Base-by-base conservation (phyloP, 2,888 invertebrate species). In the Platerodrilus igneus region DNA sequence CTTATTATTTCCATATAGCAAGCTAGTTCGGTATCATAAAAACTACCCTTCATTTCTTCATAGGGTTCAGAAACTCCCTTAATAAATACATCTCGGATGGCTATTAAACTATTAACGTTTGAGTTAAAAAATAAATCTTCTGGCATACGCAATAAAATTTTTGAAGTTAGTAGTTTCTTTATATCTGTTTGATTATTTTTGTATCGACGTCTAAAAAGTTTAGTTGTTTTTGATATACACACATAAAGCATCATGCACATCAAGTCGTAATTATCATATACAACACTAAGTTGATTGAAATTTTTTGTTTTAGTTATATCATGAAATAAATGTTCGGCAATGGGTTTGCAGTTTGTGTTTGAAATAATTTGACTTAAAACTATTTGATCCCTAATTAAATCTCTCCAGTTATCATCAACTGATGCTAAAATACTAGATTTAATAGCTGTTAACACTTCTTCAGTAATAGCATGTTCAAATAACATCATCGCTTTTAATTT, bases 401-500 rank as follows among this genome's bases (percentile, higher is more conserved):
- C 53, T 29, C 54, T 49, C 56, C 61, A 63, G 15, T 48, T 50
- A 28, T 55, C 55, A 18, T 62, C 57, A 6, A 62, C 21, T 36
- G 59, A 53, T 4, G 39, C 29, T 18, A 52, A 48, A 13, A 62
- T 34, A 18, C 45, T 53, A 43, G 53, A 52, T 15, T 57, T 43
- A 14, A 63, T 43, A 16, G 61, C 50, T 2, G 34, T 26, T 19
- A 53, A 27, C 11, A 60, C 46, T 22, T 62, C 60, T 6, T 60
- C 55, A 31, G 50, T 56, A 2, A 62, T 35, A 19, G 45, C 40
- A n/a, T 56, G 34, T 41, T 63, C 62, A 44, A 66, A 64, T 6
- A 67, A 41, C 6, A 53, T 25, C 45, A 62, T 49, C 1, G 61
- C 58, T 36, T 53, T 50, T 17, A 67, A 37, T 54, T 64, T 66